Evolutionary conservation across 2,113 vertebrate genomes (phyloP).

Genomic region (Eidolon helvum): DNA sequence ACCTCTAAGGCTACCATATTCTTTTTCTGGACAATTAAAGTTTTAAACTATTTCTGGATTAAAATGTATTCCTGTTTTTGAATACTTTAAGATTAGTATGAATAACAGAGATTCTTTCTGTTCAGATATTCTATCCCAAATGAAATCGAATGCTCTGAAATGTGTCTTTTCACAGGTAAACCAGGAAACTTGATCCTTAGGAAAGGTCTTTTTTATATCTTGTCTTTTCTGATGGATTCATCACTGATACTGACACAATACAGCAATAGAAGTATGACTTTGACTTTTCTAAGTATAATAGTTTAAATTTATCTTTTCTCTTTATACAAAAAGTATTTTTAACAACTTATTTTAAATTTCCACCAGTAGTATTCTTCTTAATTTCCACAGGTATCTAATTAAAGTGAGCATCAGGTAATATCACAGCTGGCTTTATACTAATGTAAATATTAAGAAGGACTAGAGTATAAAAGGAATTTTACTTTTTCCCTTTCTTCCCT

Average conservation of each 20-base stretch:
- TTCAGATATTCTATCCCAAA: background rate
- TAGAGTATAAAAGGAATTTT: background rate
- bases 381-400: background rate
- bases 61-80: background rate
- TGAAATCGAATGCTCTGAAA: background rate
- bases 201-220: background rate
- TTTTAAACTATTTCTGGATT: background rate
- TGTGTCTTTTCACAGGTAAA: background rate
- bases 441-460: background rate
- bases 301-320: background rate
- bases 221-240: background rate
- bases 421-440: background rate
- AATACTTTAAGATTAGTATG: background rate
- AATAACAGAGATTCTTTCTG: background rate
- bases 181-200: background rate
- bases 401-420: background rate
- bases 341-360: background rate
- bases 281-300: background rate
- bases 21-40: background rate
- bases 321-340: background rate
- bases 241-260: background rate
- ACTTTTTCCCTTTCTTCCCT: background rate
- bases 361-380: background rate
- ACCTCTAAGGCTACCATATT: background rate
- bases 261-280: background rate